Evolutionary conservation across 2,797 vertebrate species (phyloP).

Genomic region (Chrosomus eos): DNA sequence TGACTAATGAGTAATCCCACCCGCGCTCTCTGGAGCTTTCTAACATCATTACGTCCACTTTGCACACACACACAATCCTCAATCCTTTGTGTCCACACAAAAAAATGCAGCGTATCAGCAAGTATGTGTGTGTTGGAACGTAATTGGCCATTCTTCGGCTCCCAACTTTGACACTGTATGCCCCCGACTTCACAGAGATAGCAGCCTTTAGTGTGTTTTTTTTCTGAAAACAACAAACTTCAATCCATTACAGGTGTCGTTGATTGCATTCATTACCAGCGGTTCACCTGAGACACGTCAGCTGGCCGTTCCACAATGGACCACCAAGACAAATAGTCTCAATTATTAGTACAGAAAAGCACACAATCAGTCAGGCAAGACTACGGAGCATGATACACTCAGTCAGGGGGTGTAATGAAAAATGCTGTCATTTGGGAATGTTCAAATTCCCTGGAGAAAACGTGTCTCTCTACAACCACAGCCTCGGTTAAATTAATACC

Average conservation of each 20-base stretch:
- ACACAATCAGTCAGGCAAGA: conserved; percentile 68
- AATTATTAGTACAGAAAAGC: conserved; percentile 68
- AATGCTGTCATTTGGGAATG: conserved; percentile 61
- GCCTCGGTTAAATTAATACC: conserved; percentile 19
- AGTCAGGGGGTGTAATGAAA: conserved; percentile 64
- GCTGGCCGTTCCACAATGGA: conserved; percentile 60
- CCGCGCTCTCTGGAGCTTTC: conserved; percentile 32
- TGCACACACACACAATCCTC: conserved; percentile 21
- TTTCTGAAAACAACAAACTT: conserved; percentile 43
- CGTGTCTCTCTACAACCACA: conserved; percentile 6
- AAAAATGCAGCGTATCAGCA: conserved; percentile 32
- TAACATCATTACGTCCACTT: conserved; percentile 53
- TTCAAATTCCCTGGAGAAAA: conserved; percentile 48
- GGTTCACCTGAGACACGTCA: conserved; percentile 58
- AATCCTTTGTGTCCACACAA: conserved; percentile 31
- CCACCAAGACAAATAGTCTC: conserved; percentile 73
- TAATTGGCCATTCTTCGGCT: conserved; percentile 35
- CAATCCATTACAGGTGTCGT: conserved; percentile 57
- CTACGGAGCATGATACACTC: conserved; percentile 9
- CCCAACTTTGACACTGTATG: conserved; percentile 24
- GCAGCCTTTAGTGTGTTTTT: conserved; percentile 25
- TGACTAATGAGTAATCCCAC: conserved; percentile 42
- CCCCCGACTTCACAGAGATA: conserved; percentile 10
- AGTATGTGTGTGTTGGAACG: neutral
- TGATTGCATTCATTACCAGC: conserved; percentile 65